A percentile compares a stretch with the other conserved stretches of the same genome.
These are phyloP conservation scores for Melolontha melolontha DNA, from an alignment of 2,888 invertebrate species.

Conservation along the genomic window DNA sequence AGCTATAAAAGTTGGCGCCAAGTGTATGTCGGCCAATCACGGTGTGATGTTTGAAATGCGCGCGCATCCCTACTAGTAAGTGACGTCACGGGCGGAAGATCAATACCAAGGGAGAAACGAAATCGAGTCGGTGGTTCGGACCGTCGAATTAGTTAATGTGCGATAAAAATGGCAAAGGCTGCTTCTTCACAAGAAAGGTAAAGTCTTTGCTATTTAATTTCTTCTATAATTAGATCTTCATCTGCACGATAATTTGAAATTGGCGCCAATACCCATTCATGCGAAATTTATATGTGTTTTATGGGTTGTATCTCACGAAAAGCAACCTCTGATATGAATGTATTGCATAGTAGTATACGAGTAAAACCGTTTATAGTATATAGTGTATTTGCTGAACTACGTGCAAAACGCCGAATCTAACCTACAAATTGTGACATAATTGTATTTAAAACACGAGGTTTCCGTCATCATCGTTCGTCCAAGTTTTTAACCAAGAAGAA, in stretches of 20 bases:
- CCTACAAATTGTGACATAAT: constrained; percentile 20
- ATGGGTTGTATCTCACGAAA: background rate
- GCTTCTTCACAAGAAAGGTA: constrained; percentile 76
- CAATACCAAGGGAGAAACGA: constrained; percentile 59
- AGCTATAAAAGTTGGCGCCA: constrained; percentile 61
- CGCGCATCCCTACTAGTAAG: constrained; percentile 51
- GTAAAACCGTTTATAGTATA: constrained; percentile 10
- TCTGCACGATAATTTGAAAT: constrained; percentile 45
- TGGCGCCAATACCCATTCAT: constrained; percentile 44
- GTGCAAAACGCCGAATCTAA: background rate
- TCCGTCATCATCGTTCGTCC: background rate
- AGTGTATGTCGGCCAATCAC: constrained; percentile 55
- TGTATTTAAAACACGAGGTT: constrained; percentile 17
- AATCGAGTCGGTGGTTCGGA: constrained; percentile 59
- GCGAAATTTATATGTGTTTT: constrained; percentile 31
- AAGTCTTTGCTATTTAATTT: constrained; percentile 52
- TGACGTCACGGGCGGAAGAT: constrained; percentile 58
- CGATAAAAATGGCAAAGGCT: constrained; percentile 79
- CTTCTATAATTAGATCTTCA: constrained; percentile 17
- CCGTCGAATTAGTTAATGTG: constrained; percentile 70
- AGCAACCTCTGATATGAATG: too few relatives aligned
- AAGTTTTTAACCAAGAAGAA: background rate
- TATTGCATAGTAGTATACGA: constrained; percentile 12
- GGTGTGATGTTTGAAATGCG: constrained; percentile 48
- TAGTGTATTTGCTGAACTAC: constrained; percentile 10